A percentile compares a stretch with the other conserved stretches of the same genome.
Conservation (phyloP, 2,797 vertebrate species). For the Rhyacichthys aspro region DNA sequence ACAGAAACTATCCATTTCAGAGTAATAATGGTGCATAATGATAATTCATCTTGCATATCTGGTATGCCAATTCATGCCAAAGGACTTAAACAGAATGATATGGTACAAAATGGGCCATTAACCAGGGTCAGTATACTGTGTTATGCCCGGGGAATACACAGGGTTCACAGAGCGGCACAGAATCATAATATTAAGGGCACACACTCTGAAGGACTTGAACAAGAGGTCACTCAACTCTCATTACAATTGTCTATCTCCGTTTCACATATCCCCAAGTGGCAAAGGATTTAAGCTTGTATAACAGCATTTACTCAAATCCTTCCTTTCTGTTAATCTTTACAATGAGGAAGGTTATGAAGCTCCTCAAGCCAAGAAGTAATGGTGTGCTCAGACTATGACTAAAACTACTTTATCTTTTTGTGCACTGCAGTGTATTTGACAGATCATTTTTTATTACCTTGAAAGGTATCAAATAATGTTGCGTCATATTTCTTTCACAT, state of each 20-base stretch:
- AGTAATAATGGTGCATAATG: no score
- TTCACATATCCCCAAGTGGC: slow-evolving; percentile 45
- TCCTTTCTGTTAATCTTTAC: slow-evolving; percentile 46
- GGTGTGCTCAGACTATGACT: no score
- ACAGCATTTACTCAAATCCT: slow-evolving; percentile 45
- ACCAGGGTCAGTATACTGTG: not conserved
- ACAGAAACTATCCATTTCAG: no score
- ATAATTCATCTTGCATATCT: no score
- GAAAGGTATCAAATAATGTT: no score
- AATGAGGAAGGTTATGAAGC: slow-evolving; percentile 39
- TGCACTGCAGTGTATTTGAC: no score
- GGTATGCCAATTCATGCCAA: not conserved
- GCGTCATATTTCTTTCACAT: not conserved
- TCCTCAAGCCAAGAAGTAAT: slow-evolving; percentile 34
- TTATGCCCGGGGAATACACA: not conserved
- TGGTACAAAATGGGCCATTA: slow-evolving; percentile 3
- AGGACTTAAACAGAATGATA: not conserved
- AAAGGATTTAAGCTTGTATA: slow-evolving; percentile 53
- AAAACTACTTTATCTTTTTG: no score
- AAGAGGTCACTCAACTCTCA: slow-evolving; percentile 43
- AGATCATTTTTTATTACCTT: no score
- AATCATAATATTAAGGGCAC: slow-evolving; percentile 46
- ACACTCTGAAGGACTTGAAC: slow-evolving; percentile 53
- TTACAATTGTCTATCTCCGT: slow-evolving; percentile 36
- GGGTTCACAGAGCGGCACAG: not conserved